phyloP scores from a whole-genome alignment of 2,888 invertebrate species.

The Caenorhabditis sp. region DNA sequence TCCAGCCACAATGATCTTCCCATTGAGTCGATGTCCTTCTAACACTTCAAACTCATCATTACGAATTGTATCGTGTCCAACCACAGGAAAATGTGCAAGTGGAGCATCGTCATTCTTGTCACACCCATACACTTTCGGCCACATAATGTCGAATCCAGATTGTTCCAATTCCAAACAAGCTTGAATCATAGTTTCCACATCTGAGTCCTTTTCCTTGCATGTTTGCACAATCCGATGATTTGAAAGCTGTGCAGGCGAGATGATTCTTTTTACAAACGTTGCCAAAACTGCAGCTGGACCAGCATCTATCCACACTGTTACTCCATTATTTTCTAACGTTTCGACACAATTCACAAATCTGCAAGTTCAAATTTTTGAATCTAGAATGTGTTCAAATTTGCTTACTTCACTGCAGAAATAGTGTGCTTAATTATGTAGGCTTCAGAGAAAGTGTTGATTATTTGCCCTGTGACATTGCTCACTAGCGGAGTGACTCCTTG shows the following conservation, averaged over 20 bases:
- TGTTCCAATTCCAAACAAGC: conserved; percentile 69
- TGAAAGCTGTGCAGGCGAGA: conserved; percentile 45
- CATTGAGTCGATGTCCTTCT: conserved; percentile 69
- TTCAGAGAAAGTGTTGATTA: conserved; percentile 65
- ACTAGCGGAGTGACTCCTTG: conserved; percentile 66
- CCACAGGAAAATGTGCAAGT: conserved; percentile 47
- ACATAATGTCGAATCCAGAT: conserved; percentile 50
- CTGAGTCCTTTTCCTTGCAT: conserved; percentile 70
- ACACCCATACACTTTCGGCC: conserved; percentile 60
- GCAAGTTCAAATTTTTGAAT: too few relatives aligned
- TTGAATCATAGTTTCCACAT: conserved; percentile 65
- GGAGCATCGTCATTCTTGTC: conserved; percentile 9
- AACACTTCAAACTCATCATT: conserved; percentile 61
- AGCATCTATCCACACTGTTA: conserved; percentile 74
- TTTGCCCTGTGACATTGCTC: conserved; percentile 74
- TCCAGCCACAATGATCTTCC: conserved; percentile 70
- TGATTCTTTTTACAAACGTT: conserved; percentile 70
- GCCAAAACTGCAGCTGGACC: conserved; percentile 72
- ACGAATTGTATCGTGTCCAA: conserved; percentile 25
- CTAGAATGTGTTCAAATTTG: too few relatives aligned
- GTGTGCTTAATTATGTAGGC: conserved; percentile 73
- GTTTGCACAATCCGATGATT: conserved; percentile 67
- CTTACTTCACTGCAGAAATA: conserved; percentile 67
- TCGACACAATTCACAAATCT: conserved; percentile 71
- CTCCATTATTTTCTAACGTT: conserved; percentile 61